These are phyloP conservation scores for Periophthalmus modestus DNA, from an alignment of 2,113 vertebrate genomes.

Conservation along the genomic window DNA sequence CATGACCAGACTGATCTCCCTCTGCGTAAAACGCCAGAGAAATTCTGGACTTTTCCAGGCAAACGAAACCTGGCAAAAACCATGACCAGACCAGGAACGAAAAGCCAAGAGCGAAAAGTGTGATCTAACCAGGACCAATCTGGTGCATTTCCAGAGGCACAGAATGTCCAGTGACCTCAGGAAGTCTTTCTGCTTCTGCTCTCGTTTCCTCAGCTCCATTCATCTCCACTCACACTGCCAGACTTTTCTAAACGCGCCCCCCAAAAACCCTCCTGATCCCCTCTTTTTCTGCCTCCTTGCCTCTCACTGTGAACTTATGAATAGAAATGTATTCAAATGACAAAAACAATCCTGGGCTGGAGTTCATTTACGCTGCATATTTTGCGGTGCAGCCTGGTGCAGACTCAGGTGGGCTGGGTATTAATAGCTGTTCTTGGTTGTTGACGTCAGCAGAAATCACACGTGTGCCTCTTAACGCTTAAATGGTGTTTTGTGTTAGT, in stretches of 20 bases:
- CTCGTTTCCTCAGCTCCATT: slow-evolving; percentile 27
- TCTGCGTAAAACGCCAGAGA: no score
- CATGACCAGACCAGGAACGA: no score
- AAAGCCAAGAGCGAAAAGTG: background rate
- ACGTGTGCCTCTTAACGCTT: slow-evolving; percentile 58
- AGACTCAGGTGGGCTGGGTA: slow-evolving; percentile 70
- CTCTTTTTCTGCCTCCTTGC: slow-evolving; percentile 11
- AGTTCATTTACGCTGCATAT: slow-evolving; percentile 56
- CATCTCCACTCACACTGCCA: slow-evolving; percentile 35
- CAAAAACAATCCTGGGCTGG: slow-evolving; percentile 26
- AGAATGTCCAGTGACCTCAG: background rate
- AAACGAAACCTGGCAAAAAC: no score
- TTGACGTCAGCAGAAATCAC: slow-evolving; percentile 64
- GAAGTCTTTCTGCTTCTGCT: slow-evolving; percentile 21
- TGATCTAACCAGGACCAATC: background rate
- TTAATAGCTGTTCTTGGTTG: slow-evolving; percentile 57
- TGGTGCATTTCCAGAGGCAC: background rate
- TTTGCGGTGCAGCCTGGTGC: slow-evolving; percentile 27
- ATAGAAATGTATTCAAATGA: slow-evolving; percentile 20
- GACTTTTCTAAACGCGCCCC: slow-evolving; percentile 14
- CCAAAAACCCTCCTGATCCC: slow-evolving; percentile 17
- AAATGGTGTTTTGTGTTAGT: slow-evolving; percentile 55
- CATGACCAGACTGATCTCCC: no score
- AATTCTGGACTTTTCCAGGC: no score
- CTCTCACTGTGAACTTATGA: slow-evolving; percentile 13